phyloP scores from a whole-genome alignment of 2,113 vertebrate species.

The Ptilorrhoa leucosticta region DNA sequence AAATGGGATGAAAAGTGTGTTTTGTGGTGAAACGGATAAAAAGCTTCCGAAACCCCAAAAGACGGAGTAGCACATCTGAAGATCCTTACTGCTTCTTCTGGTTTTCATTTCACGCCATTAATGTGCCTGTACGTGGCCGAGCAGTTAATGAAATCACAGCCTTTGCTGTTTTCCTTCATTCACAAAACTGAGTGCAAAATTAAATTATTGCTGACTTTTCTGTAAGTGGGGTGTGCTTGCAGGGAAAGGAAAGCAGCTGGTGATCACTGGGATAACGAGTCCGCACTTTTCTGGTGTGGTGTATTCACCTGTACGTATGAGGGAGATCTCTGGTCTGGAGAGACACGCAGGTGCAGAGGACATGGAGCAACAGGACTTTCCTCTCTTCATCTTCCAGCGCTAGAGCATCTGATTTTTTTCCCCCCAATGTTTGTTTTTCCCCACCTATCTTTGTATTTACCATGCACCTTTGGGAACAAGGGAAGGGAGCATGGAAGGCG shows the following conservation, averaged over 20 bases:
- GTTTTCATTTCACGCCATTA: neutral
- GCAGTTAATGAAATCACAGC: neutral
- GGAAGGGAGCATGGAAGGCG: neutral
- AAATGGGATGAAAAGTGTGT: neutral
- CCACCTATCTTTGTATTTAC: neutral
- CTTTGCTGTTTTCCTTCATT: neutral
- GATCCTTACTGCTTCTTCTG: neutral
- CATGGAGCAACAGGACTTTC: neutral
- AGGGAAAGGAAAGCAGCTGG: neutral
- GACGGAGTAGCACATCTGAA: neutral
- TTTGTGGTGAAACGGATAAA: neutral
- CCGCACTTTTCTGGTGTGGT: neutral
- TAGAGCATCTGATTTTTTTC: too few species aligned
- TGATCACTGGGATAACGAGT: fast-evolving
- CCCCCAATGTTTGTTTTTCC: neutral
- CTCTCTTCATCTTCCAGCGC: neutral
- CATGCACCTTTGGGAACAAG: neutral
- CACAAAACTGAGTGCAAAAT: fast-evolving
- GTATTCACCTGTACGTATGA: fast-evolving
- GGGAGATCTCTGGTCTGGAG: neutral
- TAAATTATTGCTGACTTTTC: fast-evolving
- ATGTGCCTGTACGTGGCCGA: neutral
- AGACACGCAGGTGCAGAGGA: neutral
- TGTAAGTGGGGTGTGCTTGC: neutral
- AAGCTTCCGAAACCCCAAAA: neutral